These are phyloP conservation scores for Nipponacmea schrenckii DNA, from an alignment of 2,888 invertebrate genomes.

Conservation along the genomic window DNA sequence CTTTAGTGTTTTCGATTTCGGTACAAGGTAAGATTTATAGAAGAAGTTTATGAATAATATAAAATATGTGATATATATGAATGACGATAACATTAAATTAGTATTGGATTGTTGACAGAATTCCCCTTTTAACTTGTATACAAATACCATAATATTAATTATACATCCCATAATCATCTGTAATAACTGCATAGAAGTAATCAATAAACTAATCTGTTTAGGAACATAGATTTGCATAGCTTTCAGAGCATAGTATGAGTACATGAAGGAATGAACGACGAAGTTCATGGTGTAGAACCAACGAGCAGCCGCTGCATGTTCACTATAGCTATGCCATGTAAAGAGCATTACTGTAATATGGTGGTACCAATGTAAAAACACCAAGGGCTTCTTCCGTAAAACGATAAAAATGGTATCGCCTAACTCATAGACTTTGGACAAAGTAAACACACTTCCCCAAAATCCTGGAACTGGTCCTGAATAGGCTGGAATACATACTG, in stretches of 20 bases:
- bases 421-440: constrained; percentile 95
- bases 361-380: constrained; percentile 72
- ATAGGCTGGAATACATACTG: constrained; percentile 81
- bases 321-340: constrained; percentile 68
- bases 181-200: constrained; percentile 87
- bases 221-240: constrained; percentile 72
- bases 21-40: constrained; percentile 57
- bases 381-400: constrained; percentile 70
- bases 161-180: constrained; percentile 95
- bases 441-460: constrained; percentile 97
- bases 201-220: constrained; percentile 81
- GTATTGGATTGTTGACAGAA: constrained; percentile 68
- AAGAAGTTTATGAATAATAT: constrained; percentile 67
- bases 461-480: constrained; percentile 86
- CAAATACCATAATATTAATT: constrained; percentile 84
- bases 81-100: constrained; percentile 66
- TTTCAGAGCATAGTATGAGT: constrained; percentile 70
- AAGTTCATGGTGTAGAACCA: constrained; percentile 71
- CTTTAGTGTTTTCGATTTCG: too few species aligned
- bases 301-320: constrained; percentile 63
- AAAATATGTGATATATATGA: constrained; percentile 68
- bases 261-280: constrained; percentile 71
- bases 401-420: constrained; percentile 72
- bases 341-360: constrained; percentile 71
- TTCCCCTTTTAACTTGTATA: constrained; percentile 52